Percentiles rank a stretch among this genome's conserved stretches.
These are phyloP conservation scores for Phalacrocorax aristotelis DNA, from an alignment of 2,113 vertebrate species.

Conservation along the genomic window DNA sequence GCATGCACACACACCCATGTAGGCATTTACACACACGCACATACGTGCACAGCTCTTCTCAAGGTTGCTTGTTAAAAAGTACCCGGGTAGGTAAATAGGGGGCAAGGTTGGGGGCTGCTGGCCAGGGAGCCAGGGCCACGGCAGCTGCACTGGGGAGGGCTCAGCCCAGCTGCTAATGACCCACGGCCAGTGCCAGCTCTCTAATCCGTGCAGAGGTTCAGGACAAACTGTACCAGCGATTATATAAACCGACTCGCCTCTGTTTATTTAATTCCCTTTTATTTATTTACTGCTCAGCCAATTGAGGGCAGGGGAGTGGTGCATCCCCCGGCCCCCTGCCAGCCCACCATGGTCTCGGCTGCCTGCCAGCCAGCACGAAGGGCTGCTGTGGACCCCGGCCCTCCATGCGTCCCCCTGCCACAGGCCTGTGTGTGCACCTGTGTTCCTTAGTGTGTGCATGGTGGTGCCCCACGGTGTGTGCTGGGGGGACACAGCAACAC, in stretches of 20 bases:
- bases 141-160: not conserved
- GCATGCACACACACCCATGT: accelerated
- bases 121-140: not conserved
- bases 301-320: slow-evolving; percentile 43
- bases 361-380: not conserved
- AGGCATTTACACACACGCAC: not conserved
- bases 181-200: slow-evolving; percentile 23
- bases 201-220: slow-evolving; percentile 66
- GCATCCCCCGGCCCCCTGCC: not conserved
- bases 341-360: not conserved
- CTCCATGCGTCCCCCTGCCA: accelerated
- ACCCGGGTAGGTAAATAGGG: slow-evolving; percentile 42
- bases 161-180: slow-evolving; percentile 63
- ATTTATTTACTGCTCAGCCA: slow-evolving; percentile 57
- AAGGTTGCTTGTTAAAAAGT: slow-evolving; percentile 58
- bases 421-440: accelerated
- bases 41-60: not conserved
- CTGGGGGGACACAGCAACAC: accelerated
- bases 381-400: not conserved
- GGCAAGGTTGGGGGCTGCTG: not conserved
- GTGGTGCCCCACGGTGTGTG: accelerated
- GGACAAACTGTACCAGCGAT: slow-evolving; percentile 69
- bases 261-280: slow-evolving; percentile 71
- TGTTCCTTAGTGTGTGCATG: accelerated
- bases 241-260: slow-evolving; percentile 70